These are phyloP conservation scores for Drosophila setifemur DNA, from an alignment of 1,140 invertebrate genomes.

Conservation along the genomic window DNA sequence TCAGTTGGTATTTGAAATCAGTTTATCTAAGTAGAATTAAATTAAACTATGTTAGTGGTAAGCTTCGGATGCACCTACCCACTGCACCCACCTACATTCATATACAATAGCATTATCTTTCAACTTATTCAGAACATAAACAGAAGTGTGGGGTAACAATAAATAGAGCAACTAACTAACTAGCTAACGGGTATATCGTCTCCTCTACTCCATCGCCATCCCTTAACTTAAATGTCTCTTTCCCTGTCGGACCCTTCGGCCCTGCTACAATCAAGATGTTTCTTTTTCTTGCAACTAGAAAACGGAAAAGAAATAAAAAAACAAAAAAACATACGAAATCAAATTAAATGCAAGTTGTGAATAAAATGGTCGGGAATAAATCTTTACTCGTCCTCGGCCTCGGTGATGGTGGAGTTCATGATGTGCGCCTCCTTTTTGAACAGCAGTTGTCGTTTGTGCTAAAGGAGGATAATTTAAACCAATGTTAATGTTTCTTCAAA, in stretches of 20 bases:
- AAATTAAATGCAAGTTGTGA: constrained; percentile 59
- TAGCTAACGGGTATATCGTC: constrained; percentile 36
- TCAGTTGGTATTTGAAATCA: constrained; percentile 44
- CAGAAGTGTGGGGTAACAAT: constrained; percentile 32
- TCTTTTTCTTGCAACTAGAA: constrained; percentile 55
- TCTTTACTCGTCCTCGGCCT: constrained; percentile 81
- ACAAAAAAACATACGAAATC: constrained; percentile 18
- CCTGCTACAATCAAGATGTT: constrained; percentile 47
- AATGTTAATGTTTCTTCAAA: not conserved
- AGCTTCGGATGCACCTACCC: constrained; percentile 41
- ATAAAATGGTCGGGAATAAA: constrained; percentile 19
- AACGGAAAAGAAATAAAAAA: constrained; percentile 27
- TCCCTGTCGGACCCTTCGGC: constrained; percentile 35
- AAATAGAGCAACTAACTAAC: constrained; percentile 55
- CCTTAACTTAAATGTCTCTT: constrained; percentile 50
- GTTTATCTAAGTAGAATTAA: constrained; percentile 53
- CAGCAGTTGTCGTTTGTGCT: constrained; percentile 76
- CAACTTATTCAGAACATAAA: constrained; percentile 42
- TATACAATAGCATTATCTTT: constrained; percentile 45
- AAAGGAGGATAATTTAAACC: not conserved
- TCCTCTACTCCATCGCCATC: constrained; percentile 2
- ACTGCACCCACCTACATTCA: constrained; percentile 12
- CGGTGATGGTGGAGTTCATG: constrained; percentile 76
- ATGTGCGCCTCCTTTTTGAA: constrained; percentile 74
- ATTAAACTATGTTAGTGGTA: constrained; percentile 44